Base-by-base conservation (phyloP, 2,797 vertebrate species). In the Hydrocynus forskahlii region DNA sequence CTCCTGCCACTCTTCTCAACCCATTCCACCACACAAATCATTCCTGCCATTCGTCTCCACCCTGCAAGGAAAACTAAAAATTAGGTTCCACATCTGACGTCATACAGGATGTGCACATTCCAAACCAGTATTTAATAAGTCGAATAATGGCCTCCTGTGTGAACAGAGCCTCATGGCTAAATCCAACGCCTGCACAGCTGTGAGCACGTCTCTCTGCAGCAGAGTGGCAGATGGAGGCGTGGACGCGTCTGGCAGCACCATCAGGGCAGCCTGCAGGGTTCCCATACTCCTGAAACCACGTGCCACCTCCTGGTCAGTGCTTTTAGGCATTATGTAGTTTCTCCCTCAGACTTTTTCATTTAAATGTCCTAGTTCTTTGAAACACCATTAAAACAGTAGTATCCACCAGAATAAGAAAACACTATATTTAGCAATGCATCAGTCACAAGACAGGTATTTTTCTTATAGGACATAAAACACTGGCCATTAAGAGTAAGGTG, bases 161-260 rank as follows among this genome's bases (percentile, higher is more conserved):
- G 62, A 64, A 35, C 16, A 14, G 7, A 38, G 29, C 29, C 62
- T 17, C 6, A 8, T 10, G 9, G 12, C 19, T 23, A 2, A 17
- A 7, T 71, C 23, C 50, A 29, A 16, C 67, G 45, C 19, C 23
- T n/a, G 43, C 43, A 21, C 67, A 69, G 40, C 67, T 48, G 67
- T 69, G n/a, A 16, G 9, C 21, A 14, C 43, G 67, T 69, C n/a
- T 69, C n/a, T 68, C 38, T 19, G 13, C 17, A 23, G 66, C 66
- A 21, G 35, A 62, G 29, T 17, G 62, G 62, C 62, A 64, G 62
- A 64, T 64, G 62, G 62, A 64, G 29, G 62, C 4, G 19, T 64
- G 29, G 62, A 38, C 29, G 25, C 62, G 62, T 64, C 62, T 64
- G 62, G 25, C 25, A 9, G 14, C 29, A 29, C 29, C 62, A 64